Conservation (phyloP, 2,888 invertebrate genomes). For the Agrotis ipsilon region DNA sequence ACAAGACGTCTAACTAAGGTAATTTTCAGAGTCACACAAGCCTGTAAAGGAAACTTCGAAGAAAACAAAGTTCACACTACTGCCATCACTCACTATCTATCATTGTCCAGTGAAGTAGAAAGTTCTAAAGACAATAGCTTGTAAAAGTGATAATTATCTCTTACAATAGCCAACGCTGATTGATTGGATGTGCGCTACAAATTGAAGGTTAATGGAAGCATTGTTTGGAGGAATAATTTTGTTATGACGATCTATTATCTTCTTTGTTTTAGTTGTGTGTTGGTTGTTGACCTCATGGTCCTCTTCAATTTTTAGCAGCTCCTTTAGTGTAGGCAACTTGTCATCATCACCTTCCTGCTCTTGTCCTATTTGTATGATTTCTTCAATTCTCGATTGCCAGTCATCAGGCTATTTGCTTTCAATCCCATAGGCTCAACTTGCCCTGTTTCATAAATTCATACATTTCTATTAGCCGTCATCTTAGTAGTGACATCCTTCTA, state of each 20-base stretch:
- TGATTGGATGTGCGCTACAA: constrained; percentile 48
- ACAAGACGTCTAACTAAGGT: background rate
- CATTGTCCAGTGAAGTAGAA: constrained; percentile 60
- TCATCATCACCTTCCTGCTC: background rate
- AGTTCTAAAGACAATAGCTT: constrained; percentile 59
- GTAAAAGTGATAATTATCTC: constrained; percentile 59
- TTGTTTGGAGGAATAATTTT: constrained; percentile 54
- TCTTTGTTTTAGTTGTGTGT: constrained; percentile 12
- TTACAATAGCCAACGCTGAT: constrained; percentile 52
- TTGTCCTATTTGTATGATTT: background rate
- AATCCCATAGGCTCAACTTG: background rate
- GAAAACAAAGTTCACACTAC: constrained; percentile 40
- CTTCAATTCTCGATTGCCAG: background rate
- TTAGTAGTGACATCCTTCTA: background rate
- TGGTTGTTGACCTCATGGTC: constrained; percentile 1
- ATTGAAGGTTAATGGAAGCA: constrained; percentile 49
- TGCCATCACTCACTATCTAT: constrained; percentile 45
- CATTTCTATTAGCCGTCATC: background rate
- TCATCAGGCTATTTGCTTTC: background rate
- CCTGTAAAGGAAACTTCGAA: constrained; percentile 21
- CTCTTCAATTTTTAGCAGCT: background rate
- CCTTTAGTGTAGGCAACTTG: background rate
- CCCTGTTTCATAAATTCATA: background rate
- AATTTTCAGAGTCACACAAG: background rate
- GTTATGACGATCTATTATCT: constrained; percentile 9